phyloP scores from a whole-genome alignment of 1,140 invertebrate genomes.

The Penaeus chinensis region DNA sequence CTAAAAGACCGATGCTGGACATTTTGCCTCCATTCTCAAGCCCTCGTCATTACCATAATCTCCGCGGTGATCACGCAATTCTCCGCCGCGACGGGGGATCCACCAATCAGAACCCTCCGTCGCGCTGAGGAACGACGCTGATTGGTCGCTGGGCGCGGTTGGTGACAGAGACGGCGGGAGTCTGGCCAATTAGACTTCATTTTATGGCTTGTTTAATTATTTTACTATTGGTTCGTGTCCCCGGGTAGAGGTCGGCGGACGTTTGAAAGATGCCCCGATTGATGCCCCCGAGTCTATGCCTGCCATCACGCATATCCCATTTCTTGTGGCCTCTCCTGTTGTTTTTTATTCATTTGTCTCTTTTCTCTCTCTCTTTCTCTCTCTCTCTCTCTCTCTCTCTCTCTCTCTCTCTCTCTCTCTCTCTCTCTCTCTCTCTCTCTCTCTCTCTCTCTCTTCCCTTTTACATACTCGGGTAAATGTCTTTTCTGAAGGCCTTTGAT shows the following conservation, averaged over 20 bases:
- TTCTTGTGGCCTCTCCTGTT: too few species aligned
- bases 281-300: background rate
- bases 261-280: conserved; percentile 15
- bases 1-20: conserved; percentile 20
- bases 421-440: too few species aligned
- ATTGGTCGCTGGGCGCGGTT: background rate
- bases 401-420: too few species aligned
- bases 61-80: background rate
- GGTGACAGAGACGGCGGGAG: background rate
- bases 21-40: conserved; percentile 23
- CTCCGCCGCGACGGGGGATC: background rate
- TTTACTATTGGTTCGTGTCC: conserved; percentile 39
- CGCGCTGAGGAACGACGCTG: too few species aligned
- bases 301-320: conserved; percentile 11
- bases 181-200: conserved; percentile 20
- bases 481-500: too few species aligned
- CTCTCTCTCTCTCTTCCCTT: too few species aligned
- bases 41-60: conserved; percentile 36
- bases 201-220: conserved; percentile 49
- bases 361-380: too few species aligned
- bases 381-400: too few species aligned
- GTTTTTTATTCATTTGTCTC: too few species aligned
- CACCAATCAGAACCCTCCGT: conserved; percentile 14
- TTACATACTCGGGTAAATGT: too few species aligned
- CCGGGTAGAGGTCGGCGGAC: conserved; percentile 23